Evolutionary conservation across 2,888 invertebrate genomes (phyloP).

Genomic region (Gisinianus flammeolus): DNA sequence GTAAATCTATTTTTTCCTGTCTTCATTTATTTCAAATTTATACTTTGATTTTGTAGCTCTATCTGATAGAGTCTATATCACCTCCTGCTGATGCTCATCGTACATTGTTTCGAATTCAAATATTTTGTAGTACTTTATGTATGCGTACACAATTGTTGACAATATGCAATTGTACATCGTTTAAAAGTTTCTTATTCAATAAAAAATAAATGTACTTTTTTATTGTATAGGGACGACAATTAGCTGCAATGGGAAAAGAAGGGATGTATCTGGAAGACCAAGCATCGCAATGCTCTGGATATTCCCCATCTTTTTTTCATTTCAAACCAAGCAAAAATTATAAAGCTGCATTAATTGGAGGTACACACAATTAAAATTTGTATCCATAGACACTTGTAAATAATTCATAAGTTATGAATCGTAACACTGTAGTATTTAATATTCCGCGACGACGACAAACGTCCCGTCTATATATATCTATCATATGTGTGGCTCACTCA

Average conservation of each 20-base stretch:
- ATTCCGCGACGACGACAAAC: too few species aligned
- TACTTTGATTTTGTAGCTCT: background rate
- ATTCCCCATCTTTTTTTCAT: slow-evolving; percentile 91
- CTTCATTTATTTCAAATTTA: background rate
- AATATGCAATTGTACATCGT: too few species aligned
- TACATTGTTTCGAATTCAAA: too few species aligned
- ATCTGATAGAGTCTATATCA: background rate
- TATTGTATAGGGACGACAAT: slow-evolving; percentile 73
- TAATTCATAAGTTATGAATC: too few species aligned
- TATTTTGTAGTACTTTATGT: too few species aligned
- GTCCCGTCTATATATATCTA: too few species aligned
- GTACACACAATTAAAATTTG: slow-evolving; percentile 31
- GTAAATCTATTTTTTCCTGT: slow-evolving; percentile 51
- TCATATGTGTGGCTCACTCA: too few species aligned
- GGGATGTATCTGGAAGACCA: slow-evolving; percentile 78
- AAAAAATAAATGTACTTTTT: background rate
- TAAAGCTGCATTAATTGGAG: slow-evolving; percentile 57
- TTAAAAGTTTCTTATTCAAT: too few species aligned
- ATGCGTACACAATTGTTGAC: too few species aligned
- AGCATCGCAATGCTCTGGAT: slow-evolving; percentile 68
- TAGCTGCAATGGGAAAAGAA: slow-evolving; percentile 90
- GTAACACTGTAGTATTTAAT: too few species aligned
- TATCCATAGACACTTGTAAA: background rate
- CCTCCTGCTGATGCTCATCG: background rate
- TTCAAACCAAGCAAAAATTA: slow-evolving; percentile 77